phyloP scores from a whole-genome alignment of 2,113 vertebrate species.

The Columba livia region DNA sequence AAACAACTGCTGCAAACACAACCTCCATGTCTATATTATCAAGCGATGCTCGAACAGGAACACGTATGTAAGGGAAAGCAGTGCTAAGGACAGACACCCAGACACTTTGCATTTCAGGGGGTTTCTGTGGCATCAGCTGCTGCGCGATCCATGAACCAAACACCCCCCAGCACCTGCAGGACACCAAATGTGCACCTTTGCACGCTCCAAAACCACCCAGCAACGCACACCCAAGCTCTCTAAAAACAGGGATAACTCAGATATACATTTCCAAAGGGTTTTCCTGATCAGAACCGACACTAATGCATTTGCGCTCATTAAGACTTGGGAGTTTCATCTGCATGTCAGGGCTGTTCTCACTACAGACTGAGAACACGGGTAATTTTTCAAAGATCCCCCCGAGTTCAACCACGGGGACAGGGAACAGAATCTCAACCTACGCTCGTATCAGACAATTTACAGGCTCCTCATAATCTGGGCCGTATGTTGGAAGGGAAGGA shows the following conservation, averaged over 20 bases:
- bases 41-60: not conserved
- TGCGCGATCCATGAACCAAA: not conserved
- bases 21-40: rapidly evolving
- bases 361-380: not conserved
- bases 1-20: not conserved
- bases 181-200: not conserved
- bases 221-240: not conserved
- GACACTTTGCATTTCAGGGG: rapidly evolving
- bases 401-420: not conserved
- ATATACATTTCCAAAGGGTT: not conserved
- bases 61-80: not conserved
- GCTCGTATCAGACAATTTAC: not conserved
- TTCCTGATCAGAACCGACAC: not conserved
- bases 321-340: not conserved
- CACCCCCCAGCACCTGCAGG: not conserved
- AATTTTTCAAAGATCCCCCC: not conserved
- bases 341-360: not conserved
- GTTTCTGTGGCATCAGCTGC: rapidly evolving
- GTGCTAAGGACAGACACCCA: not conserved
- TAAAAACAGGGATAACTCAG: not conserved
- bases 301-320: not conserved
- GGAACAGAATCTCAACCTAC: not conserved
- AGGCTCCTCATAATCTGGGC: not conserved
- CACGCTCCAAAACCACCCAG: not conserved
- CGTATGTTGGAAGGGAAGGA: not conserved